phyloP scores from a whole-genome alignment of 2,888 invertebrate species.

The Cheilosia variabilis region DNA sequence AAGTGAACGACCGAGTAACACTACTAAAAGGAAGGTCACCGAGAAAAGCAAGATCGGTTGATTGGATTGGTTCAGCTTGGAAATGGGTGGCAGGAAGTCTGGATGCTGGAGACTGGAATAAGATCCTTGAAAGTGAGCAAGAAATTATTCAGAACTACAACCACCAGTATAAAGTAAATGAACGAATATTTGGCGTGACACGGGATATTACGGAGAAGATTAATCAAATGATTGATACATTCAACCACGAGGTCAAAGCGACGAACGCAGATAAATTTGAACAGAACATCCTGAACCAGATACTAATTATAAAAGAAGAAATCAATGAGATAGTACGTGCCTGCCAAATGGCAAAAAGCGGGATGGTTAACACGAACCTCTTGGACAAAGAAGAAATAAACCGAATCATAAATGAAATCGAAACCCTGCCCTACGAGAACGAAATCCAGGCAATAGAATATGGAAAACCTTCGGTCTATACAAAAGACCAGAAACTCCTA shows the following conservation, averaged over 20 bases:
- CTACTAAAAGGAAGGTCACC: too few relatives aligned
- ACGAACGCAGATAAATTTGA: background rate
- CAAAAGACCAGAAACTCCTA: background rate
- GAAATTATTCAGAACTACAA: background rate
- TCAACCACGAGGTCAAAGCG: background rate
- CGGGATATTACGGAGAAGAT: background rate
- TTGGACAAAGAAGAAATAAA: background rate
- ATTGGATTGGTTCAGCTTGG: too few relatives aligned
- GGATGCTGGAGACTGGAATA: too few relatives aligned
- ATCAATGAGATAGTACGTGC: background rate
- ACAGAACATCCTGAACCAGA: background rate
- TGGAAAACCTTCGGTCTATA: too few relatives aligned
- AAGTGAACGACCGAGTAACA: background rate
- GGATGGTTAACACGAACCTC: background rate
- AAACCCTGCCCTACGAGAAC: background rate
- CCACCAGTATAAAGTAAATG: background rate
- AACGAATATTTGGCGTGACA: background rate
- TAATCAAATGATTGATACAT: background rate
- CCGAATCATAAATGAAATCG: background rate
- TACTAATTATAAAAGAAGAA: background rate
- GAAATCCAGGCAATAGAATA: background rate
- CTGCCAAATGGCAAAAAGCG: background rate
- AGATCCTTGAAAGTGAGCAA: background rate
- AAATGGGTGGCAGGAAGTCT: too few relatives aligned
- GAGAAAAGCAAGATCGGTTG: too few relatives aligned